These are phyloP conservation scores for Megathymus violae DNA, from an alignment of 1,140 invertebrate species.

Conservation along the genomic window DNA sequence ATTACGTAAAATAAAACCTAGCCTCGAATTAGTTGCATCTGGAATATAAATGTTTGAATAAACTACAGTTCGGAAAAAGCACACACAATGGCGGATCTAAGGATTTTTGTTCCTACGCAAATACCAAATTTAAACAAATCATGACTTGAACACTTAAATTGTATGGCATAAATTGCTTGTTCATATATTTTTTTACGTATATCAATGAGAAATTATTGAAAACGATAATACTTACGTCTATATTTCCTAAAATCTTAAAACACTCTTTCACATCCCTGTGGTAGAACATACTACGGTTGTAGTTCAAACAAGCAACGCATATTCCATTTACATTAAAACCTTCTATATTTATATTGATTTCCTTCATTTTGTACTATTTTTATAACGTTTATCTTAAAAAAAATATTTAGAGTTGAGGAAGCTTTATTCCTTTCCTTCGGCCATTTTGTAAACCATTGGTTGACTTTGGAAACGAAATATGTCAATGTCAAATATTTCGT, in stretches of 20 bases:
- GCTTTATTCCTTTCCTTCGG: slow-evolving; percentile 70
- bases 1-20: no score
- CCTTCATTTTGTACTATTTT: slow-evolving; percentile 58
- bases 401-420: slow-evolving; percentile 58
- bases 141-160: slow-evolving; percentile 28
- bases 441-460: slow-evolving; percentile 57
- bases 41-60: background rate
- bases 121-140: slow-evolving; percentile 28
- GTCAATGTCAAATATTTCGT: background rate
- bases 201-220: slow-evolving; percentile 2
- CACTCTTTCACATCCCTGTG: slow-evolving; percentile 55
- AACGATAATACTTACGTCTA: slow-evolving; percentile 62
- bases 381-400: slow-evolving; percentile 28
- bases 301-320: slow-evolving; percentile 73
- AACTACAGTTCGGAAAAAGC: slow-evolving; percentile 11
- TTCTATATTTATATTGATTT: slow-evolving; percentile 79
- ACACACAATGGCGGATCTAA: slow-evolving; percentile 55
- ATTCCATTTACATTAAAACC: slow-evolving; percentile 79
- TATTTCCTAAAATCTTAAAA: slow-evolving; percentile 63
- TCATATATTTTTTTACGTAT: background rate
- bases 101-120: slow-evolving; percentile 63
- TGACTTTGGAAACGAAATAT: slow-evolving; percentile 3
- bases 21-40: no score
- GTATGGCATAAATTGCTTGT: background rate
- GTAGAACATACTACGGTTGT: slow-evolving; percentile 70